Base-by-base conservation (phyloP, 2,113 vertebrate genomes). In the Monopterus albus region DNA sequence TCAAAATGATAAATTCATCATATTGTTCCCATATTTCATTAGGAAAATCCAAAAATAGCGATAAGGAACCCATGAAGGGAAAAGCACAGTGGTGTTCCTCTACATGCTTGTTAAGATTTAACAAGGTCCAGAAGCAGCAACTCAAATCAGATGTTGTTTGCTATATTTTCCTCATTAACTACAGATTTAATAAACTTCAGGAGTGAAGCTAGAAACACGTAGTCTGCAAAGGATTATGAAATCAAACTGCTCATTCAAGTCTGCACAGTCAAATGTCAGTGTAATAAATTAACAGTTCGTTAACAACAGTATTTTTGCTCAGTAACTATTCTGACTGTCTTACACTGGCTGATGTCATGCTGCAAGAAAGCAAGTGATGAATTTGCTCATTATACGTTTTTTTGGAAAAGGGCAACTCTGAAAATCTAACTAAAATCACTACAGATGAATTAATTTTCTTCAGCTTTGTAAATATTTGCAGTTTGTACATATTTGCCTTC, bases 61-160 rank as follows among this genome's bases (percentile, higher is more conserved):
- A 1, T 1, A 26, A 23, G 26, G 26, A 43, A 51, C 45, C 31
- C 31, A 25, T 29, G 39, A 50, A 29, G 62, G n/a, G 31, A 57
- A 21, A 6, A 13, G 49, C 8, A 0, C 39, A 26, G 47, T 13
- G 35, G 33, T 59, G 53, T 40, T 14, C 11, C 45, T 49, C 26
- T n/a, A n/a, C 46, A 51, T 43, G 50, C 66, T 73, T 49, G 23
- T 71, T 57, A 72, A 62, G 20, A 20, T 76, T 50, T 20, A 36
- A 3, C 39, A 72, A 71, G n/a, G n/a, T n/a, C n/a, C n/a, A n/a
- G n/a, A n/a, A n/a, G n/a, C n/a, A n/a, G n/a, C n/a, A n/a, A n/a
- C n/a, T n/a, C n/a, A n/a, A n/a, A n/a, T n/a, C n/a, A n/a, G n/a
- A n/a, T n/a, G n/a, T n/a, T n/a, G n/a, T n/a, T n/a, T n/a, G n/a